Conservation (phyloP, 2,888 invertebrate genomes). For the Noctuana brunneofusca region DNA sequence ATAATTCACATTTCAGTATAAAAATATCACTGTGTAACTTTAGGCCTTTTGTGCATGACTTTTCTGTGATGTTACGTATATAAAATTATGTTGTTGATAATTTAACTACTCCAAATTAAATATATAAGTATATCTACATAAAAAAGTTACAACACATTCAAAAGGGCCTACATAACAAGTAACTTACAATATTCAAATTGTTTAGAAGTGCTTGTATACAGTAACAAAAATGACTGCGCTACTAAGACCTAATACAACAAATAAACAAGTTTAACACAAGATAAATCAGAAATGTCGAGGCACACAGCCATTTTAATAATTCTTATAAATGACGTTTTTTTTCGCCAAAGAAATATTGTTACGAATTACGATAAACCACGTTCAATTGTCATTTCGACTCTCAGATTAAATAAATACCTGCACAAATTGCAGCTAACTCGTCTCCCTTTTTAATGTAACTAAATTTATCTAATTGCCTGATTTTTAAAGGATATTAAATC, state of each 20-base stretch:
- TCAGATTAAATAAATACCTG: conserved; percentile 25
- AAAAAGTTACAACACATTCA: conserved; percentile 3
- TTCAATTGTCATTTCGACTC: conserved; percentile 30
- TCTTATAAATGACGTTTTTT: background rate
- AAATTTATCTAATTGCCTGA: conserved; percentile 23
- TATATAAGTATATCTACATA: background rate
- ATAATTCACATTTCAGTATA: conserved; percentile 24
- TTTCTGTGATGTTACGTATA: conserved; percentile 39
- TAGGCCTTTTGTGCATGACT: conserved; percentile 42
- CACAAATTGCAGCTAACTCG: conserved; percentile 7
- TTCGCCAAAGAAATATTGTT: background rate
- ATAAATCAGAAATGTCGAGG: conserved; percentile 7
- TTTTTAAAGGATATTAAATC: conserved; percentile 25
- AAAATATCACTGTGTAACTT: conserved; percentile 35
- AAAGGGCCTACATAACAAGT: conserved; percentile 8
- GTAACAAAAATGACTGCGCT: background rate
- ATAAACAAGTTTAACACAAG: conserved; percentile 8
- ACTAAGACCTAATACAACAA: conserved; percentile 12
- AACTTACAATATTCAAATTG: background rate
- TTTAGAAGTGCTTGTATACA: background rate
- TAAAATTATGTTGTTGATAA: background rate
- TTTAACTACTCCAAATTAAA: conserved; percentile 10
- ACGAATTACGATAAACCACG: background rate
- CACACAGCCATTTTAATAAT: conserved; percentile 16
- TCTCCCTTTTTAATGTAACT: conserved; percentile 1